Percentiles rank a stretch among this genome's conserved stretches.
Conservation (phyloP, 2,797 vertebrate genomes). For the Rhinoraja longicauda region DNA sequence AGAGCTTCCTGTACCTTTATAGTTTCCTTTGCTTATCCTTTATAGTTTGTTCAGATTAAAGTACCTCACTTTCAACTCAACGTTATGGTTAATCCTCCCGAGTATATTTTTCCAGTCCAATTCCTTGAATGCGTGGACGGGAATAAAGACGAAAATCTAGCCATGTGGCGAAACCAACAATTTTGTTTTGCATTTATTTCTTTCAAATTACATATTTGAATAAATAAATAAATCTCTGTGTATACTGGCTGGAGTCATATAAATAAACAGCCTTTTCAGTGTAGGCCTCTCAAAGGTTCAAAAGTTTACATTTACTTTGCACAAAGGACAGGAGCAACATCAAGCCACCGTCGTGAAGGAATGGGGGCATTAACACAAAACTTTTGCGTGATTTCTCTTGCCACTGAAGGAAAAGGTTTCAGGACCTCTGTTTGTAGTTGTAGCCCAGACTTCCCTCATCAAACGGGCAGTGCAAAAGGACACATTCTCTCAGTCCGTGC, state of each 20-base stretch:
- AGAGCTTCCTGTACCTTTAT: too few species aligned
- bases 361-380: background rate
- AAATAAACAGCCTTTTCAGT: background rate
- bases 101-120: too few species aligned
- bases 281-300: background rate
- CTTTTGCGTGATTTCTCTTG: background rate
- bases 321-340: background rate
- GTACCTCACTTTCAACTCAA: too few species aligned
- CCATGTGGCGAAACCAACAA: too few species aligned
- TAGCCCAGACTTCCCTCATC: background rate
- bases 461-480: background rate
- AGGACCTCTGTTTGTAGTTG: too few species aligned
- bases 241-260: background rate
- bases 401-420: too few species aligned
- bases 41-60: too few species aligned
- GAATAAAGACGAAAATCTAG: too few species aligned
- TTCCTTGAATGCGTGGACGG: too few species aligned
- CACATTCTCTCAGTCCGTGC: background rate
- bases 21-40: too few species aligned
- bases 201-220: background rate
- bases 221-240: background rate
- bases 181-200: background rate
- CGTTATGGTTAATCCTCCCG: too few species aligned
- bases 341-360: background rate
- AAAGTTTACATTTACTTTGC: background rate